Percentiles rank a stretch among this genome's conserved stretches.
phyloP scores from a whole-genome alignment of 2,888 invertebrate species.

The Lithophane ornitopus region DNA sequence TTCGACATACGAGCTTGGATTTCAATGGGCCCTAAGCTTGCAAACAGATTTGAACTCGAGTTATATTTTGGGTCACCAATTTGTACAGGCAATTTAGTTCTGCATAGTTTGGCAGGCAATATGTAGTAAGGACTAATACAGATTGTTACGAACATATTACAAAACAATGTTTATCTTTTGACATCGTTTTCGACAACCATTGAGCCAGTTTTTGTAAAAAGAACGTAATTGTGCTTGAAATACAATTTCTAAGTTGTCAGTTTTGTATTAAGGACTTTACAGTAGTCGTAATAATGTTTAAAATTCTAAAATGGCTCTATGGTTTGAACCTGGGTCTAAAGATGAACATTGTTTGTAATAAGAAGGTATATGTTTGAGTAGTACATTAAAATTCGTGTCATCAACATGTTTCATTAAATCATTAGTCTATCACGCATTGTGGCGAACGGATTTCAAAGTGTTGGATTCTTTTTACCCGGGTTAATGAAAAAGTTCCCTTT shows the following conservation, averaged over 20 bases:
- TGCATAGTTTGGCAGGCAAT: neutral
- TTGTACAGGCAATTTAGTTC: neutral
- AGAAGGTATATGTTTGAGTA: neutral
- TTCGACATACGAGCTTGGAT: neutral
- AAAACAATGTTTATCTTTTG: no score
- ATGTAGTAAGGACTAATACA: neutral
- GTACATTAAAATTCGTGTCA: neutral
- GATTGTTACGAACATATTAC: no score
- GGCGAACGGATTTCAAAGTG: neutral
- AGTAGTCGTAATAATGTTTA: neutral
- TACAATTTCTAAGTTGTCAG: neutral
- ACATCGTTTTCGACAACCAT: neutral
- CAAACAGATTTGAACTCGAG: neutral
- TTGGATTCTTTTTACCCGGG: neutral
- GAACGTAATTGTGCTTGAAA: neutral
- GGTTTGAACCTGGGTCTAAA: neutral
- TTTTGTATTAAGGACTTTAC: neutral
- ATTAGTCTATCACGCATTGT: neutral
- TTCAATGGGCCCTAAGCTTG: slow-evolving; percentile 5
- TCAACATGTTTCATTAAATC: no score
- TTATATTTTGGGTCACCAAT: neutral
- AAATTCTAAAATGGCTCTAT: neutral
- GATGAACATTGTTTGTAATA: no score
- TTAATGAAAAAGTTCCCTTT: neutral
- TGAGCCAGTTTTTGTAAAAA: neutral